Evolutionary conservation across 2,888 invertebrate species (phyloP), one percentile per base, ranked within the genome.

Genomic region (Xestobium rufovillosum): DNA sequence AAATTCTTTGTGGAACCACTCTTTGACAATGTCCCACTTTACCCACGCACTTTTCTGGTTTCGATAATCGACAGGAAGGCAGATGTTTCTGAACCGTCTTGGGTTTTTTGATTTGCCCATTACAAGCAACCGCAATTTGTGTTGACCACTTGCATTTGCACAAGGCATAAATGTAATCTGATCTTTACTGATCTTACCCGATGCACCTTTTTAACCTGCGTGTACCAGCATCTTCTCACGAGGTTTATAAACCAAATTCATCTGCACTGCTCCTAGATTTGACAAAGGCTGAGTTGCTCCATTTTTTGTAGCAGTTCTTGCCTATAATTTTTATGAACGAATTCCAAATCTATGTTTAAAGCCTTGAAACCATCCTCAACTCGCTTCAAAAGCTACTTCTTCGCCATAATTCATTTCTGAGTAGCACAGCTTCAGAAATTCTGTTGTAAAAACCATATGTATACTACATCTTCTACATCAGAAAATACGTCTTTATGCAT

Each of bases 251-350:
- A 27, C 37, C 39, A 28, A 26, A 38, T 31, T 43, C 41, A 29
- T 45, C 43, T 9, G 41, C 36, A 26, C 41, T 45, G 25, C 41
- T 39, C 10, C 36, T 35, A 34, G 38, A 38, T 10, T 31, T 26
- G 23, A 36, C 6, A 19, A 30, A 43, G 36, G 28, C 31, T 32
- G 14, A 42, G 16, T 33, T 39, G 25, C 31, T 41, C 14, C n/a
- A 45, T 41, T 40, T 45, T 45, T 36, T 33, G 28, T 31, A 34
- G 27, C 23, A 47, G 30, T 35, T 34, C 23, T n/a, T n/a, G n/a
- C n/a, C n/a, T n/a, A n/a, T n/a, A n/a, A n/a, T n/a, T n/a, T n/a
- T n/a, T n/a, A n/a, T n/a, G n/a, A n/a, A n/a, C n/a, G n/a, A n/a
- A n/a, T n/a, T n/a, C n/a, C n/a, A n/a, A n/a, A n/a, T n/a, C n/a